Evolutionary conservation across 2,888 invertebrate species (phyloP).

Genomic region (Trissonchulus sp.): DNA sequence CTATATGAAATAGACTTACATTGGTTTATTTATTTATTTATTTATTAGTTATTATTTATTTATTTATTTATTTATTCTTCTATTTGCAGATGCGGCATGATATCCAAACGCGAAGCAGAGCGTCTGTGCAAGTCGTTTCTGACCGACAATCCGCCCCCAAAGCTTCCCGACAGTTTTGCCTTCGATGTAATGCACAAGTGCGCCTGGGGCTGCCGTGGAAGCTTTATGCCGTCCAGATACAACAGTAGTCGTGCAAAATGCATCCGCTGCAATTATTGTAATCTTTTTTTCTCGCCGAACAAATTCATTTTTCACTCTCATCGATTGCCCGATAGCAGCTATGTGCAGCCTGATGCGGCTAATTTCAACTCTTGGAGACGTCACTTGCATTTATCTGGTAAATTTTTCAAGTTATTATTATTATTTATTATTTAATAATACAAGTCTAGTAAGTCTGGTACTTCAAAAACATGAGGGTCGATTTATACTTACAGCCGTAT

Average conservation of each 20-base stretch:
- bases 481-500: too few species aligned
- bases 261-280: constrained; percentile 86
- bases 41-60: too few species aligned
- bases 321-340: constrained; percentile 72
- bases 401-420: too few species aligned
- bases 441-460: too few species aligned
- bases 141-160: constrained; percentile 61
- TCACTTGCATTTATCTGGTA: constrained; percentile 70
- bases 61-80: neutral
- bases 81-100: constrained; percentile 68
- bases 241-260: constrained; percentile 80
- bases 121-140: constrained; percentile 90
- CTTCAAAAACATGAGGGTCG: too few species aligned
- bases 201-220: constrained; percentile 84
- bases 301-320: constrained; percentile 98
- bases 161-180: constrained; percentile 85
- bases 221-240: constrained; percentile 74
- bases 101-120: constrained; percentile 76
- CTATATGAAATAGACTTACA: too few species aligned
- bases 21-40: too few species aligned
- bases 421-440: too few species aligned
- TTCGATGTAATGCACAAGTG: constrained; percentile 81
- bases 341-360: constrained; percentile 92
- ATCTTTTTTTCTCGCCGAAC: constrained; percentile 93
- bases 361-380: constrained; percentile 97